A percentile compares a stretch with the other conserved stretches of the same genome.
Evolutionary conservation across 2,888 invertebrate genomes (phyloP).

Genomic region (Polydrusus tereticollis): DNA sequence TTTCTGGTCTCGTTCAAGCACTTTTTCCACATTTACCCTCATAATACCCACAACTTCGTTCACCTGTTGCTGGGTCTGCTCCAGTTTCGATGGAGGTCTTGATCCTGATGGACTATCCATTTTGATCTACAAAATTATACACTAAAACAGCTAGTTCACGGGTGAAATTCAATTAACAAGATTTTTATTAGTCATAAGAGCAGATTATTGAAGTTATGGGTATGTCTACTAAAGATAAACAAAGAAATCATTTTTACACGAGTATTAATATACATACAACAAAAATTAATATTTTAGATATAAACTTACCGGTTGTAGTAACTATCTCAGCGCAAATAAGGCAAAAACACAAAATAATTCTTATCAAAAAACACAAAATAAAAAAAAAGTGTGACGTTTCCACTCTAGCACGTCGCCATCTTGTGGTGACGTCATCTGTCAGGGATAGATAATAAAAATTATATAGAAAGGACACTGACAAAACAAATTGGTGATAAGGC

Average conservation of each 20-base stretch:
- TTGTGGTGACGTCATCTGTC: conserved; percentile 33
- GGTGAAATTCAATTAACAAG: neutral
- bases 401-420: conserved; percentile 26
- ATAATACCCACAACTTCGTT: conserved; percentile 91
- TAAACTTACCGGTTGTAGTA: conserved; percentile 15
- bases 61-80: conserved; percentile 66
- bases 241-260: neutral
- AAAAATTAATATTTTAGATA: neutral
- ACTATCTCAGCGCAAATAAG: neutral
- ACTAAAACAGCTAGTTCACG: neutral
- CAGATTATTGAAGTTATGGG: neutral
- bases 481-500: neutral
- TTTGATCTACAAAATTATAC: conserved; percentile 14
- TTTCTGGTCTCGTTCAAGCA: conserved; percentile 94
- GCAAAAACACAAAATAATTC: conserved; percentile 21
- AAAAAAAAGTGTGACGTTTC: conserved; percentile 36
- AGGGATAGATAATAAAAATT: neutral
- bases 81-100: conserved; percentile 58
- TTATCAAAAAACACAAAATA: conserved; percentile 30
- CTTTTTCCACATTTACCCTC: conserved; percentile 96
- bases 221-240: neutral
- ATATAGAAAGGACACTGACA: no score
- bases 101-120: conserved; percentile 58
- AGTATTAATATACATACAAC: neutral
- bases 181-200: conserved; percentile 24